Conservation (phyloP, 2,797 vertebrate species). For the Kryptopterus vitreolus region DNA sequence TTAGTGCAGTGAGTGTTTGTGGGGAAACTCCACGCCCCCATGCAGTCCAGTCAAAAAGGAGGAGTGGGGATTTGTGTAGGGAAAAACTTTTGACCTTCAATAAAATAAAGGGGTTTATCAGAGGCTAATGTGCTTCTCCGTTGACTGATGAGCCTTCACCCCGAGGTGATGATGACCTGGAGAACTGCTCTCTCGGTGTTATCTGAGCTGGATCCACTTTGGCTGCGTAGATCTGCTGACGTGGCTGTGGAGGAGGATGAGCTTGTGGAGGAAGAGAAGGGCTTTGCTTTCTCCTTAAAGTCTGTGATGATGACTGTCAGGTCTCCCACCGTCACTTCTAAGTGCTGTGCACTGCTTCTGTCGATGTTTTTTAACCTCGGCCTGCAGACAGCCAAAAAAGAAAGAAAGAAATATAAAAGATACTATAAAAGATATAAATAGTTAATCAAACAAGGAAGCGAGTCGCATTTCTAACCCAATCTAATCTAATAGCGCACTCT, state of each 20-base stretch:
- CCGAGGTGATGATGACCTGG: slow-evolving; percentile 92
- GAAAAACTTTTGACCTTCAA: slow-evolving; percentile 28
- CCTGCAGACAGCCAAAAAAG: slow-evolving; percentile 65
- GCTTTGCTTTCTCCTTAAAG: slow-evolving; percentile 99
- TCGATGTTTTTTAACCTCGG: slow-evolving; percentile 99
- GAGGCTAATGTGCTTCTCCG: slow-evolving; percentile 87
- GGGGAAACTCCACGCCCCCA: slow-evolving; percentile 28
- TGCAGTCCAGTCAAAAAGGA: slow-evolving; percentile 34
- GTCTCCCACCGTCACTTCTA: slow-evolving; percentile 99
- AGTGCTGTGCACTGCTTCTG: slow-evolving; percentile 98
- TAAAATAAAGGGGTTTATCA: slow-evolving; percentile 12
- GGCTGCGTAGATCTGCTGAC: slow-evolving; percentile 91
- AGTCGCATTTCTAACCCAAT: neutral
- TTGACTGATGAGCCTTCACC: slow-evolving; percentile 92
- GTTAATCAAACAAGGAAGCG: neutral
- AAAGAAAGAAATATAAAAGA: neutral
- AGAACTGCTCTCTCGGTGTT: slow-evolving; percentile 91
- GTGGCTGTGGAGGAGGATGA: slow-evolving; percentile 73
- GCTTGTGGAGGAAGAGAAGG: slow-evolving; percentile 74
- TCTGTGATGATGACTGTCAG: slow-evolving; percentile 99
- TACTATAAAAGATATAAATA: too few relatives aligned
- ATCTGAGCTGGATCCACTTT: slow-evolving; percentile 96
- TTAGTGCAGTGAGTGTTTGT: slow-evolving; percentile 43
- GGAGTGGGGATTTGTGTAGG: slow-evolving; percentile 18
- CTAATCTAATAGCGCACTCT: neutral